Conservation (phyloP, 1,140 invertebrate species). For the Ectropis grisescens region DNA sequence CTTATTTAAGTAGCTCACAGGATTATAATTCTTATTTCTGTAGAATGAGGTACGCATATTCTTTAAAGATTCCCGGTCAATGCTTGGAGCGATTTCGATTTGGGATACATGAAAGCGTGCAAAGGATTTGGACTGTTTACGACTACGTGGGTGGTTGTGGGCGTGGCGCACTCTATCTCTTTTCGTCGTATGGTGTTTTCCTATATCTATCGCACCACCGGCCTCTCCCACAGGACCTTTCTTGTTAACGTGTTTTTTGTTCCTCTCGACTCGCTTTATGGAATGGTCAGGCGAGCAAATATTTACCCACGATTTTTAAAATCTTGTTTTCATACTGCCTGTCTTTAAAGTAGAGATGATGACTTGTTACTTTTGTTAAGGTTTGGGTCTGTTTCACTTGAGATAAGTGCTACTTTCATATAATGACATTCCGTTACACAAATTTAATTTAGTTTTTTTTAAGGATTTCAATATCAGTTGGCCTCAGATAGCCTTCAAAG, state of each 20-base stretch:
- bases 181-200: slow-evolving; percentile 13
- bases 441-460: too few species aligned
- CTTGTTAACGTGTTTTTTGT: slow-evolving; percentile 64
- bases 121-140: slow-evolving; percentile 67
- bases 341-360: slow-evolving; percentile 26
- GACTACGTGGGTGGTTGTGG: slow-evolving; percentile 65
- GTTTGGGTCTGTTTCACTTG: too few species aligned
- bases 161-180: slow-evolving; percentile 43
- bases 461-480: too few species aligned
- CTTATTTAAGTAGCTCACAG: slow-evolving; percentile 44
- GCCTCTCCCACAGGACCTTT: slow-evolving; percentile 62
- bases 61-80: slow-evolving; percentile 17
- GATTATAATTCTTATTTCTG: slow-evolving; percentile 30
- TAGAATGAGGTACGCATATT: slow-evolving; percentile 22
- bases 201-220: slow-evolving; percentile 27
- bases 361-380: slow-evolving; percentile 26
- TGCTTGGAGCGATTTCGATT: slow-evolving; percentile 63
- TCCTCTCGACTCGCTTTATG: slow-evolving; percentile 49
- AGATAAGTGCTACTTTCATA: too few species aligned
- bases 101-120: slow-evolving; percentile 66
- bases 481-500: too few species aligned
- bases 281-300: slow-evolving; percentile 64
- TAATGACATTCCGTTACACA: too few species aligned
- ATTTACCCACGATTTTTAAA: slow-evolving; percentile 67
- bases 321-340: slow-evolving; percentile 57